Conservation (phyloP, 1,140 invertebrate species). For the Drosophila lacertosa region DNA sequence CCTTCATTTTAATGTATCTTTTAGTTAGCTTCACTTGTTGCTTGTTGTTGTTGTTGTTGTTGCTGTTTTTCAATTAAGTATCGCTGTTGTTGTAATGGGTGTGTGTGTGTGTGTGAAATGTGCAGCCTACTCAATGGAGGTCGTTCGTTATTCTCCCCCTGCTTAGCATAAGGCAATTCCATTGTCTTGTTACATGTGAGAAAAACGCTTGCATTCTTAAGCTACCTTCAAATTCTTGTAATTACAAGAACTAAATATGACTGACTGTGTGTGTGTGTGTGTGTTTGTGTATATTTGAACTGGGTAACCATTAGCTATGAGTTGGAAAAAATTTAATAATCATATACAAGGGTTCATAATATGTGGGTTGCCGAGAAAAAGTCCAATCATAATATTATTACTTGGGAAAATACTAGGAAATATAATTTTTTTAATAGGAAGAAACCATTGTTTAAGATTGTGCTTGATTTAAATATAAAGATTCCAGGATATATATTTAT, state of each 20-base stretch:
- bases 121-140: conserved; percentile 43
- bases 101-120: conserved; percentile 36
- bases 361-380: not conserved
- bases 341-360: conserved; percentile 13
- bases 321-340: conserved; percentile 6
- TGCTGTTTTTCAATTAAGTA: conserved; percentile 52
- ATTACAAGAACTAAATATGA: conserved; percentile 15
- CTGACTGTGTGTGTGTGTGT: conserved; percentile 4
- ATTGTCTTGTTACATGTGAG: conserved; percentile 48
- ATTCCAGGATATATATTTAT: too few species aligned
- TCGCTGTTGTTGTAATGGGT: conserved; percentile 13
- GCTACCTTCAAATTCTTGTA: conserved; percentile 12
- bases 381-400: not conserved
- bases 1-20: conserved; percentile 53
- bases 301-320: conserved; percentile 29
- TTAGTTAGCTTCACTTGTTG: conserved; percentile 32
- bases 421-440: not conserved
- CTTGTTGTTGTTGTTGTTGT: conserved; percentile 26
- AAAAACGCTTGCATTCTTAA: conserved; percentile 15
- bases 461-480: too few species aligned
- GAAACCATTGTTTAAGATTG: too few species aligned
- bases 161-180: conserved; percentile 47
- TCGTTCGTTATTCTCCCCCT: conserved; percentile 36
- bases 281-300: conserved; percentile 11
- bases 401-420: not conserved